A percentile compares a stretch with the other conserved stretches of the same genome.
Conservation (phyloP, 2,888 invertebrate genomes). For the Calephelis perditalis region DNA sequence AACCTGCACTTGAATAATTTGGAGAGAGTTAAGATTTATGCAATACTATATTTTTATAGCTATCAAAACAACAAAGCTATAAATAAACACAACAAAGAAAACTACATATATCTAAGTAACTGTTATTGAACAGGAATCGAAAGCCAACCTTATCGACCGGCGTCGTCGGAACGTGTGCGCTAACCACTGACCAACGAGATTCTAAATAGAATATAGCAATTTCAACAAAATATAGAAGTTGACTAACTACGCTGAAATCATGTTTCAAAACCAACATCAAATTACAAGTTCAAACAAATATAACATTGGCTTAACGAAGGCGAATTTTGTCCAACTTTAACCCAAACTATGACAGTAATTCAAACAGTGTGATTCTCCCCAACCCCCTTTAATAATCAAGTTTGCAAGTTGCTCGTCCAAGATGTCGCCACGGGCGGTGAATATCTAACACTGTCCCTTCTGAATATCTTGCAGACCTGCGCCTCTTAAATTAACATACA, state of each 20-base stretch:
- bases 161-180: too few species aligned
- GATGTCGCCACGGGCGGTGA: slow-evolving; percentile 55
- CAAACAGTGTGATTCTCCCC: slow-evolving; percentile 31
- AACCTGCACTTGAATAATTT: too few species aligned
- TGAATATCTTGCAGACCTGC: slow-evolving; percentile 39
- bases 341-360: slow-evolving; percentile 39
- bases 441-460: slow-evolving; percentile 55
- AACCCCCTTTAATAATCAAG: slow-evolving; percentile 57
- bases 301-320: slow-evolving; percentile 22
- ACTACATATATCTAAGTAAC: too few species aligned
- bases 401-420: slow-evolving; percentile 54
- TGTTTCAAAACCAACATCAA: background rate
- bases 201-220: too few species aligned
- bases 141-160: too few species aligned
- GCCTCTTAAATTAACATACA: slow-evolving; percentile 61
- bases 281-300: slow-evolving; percentile 17
- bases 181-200: too few species aligned
- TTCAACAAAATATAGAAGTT: too few species aligned
- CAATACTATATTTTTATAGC: too few species aligned
- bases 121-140: too few species aligned
- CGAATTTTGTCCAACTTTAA: slow-evolving; percentile 32
- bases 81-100: too few species aligned
- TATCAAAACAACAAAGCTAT: too few species aligned
- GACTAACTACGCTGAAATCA: background rate
- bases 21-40: too few species aligned